Evolutionary conservation across 2,113 vertebrate genomes (phyloP), one percentile per base, ranked within the genome.

Genomic region (Brachionichthys hirsutus): DNA sequence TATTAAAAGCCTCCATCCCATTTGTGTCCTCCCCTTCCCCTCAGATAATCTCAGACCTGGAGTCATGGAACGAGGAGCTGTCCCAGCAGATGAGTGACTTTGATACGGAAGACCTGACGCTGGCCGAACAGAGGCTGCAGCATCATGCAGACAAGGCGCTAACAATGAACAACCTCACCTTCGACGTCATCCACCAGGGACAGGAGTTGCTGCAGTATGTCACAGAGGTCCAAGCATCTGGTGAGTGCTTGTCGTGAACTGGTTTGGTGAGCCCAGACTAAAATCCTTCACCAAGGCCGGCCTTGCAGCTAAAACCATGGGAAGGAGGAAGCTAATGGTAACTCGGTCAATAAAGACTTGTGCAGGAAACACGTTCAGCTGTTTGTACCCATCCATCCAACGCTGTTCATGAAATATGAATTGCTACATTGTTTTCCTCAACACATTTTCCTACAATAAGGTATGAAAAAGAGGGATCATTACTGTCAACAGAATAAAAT

Each of bases 91-190:
- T 95, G 95, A 95, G 92, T 36, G 97, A 99, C 76, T 98, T 99
- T 8, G 98, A 99, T 85, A 98, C 98, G 0, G 98, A 99, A 67
- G 98, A 99, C 81, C 94, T 99, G 81, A 95, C 97, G 0, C 90
- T 98, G 70, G 98, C 98, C 0, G 98, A 99, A 55, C 98, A 99
- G 85, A 92, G 95, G 61, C 93, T 99, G 34, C 98, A 99, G 85
- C 98, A 98, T 76, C 98, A 99, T 20, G 97, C 98, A 0, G 98
- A 99, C 91, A 99, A 99, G 89, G 95, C 97, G 5, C 86, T 99
- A 22, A 99, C 97, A 57, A 98, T 99, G 95, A 99, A 99, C 88
- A 99, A 99, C 89, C 88, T 99, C 77, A 98, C 97, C 60, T 99
- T 99, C 24, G 97, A 99, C 47, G 97, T 99, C 86, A 97, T 99